These are phyloP conservation scores for Drosophila tani DNA, from an alignment of 1,140 invertebrate species.

Conservation along the genomic window DNA sequence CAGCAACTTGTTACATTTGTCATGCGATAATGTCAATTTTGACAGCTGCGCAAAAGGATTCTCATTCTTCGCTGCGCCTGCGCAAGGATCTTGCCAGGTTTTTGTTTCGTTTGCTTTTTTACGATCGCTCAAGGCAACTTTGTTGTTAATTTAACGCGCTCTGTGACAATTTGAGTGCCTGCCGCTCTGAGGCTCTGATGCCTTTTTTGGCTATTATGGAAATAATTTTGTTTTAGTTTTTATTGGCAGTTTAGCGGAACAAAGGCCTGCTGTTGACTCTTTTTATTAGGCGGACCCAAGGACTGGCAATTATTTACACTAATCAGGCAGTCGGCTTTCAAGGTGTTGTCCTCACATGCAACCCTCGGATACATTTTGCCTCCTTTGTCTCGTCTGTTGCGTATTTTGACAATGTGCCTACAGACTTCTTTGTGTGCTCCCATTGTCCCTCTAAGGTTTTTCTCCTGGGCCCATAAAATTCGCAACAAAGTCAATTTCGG, in stretches of 20 bases:
- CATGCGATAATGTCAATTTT: conserved; percentile 83
- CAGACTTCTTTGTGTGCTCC: conserved; percentile 55
- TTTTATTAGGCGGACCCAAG: conserved; percentile 47
- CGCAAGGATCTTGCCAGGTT: conserved; percentile 21
- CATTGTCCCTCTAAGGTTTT: conserved; percentile 29
- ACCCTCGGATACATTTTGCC: conserved; percentile 43
- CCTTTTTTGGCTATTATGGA: conserved; percentile 57
- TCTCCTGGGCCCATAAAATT: conserved; percentile 73
- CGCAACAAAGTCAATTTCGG: conserved; percentile 78
- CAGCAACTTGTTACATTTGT: conserved; percentile 84
- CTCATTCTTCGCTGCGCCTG: conserved; percentile 29
- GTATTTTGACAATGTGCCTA: conserved; percentile 80
- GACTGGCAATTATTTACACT: conserved; percentile 79
- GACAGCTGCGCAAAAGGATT: conserved; percentile 80
- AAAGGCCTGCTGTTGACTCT: conserved; percentile 63
- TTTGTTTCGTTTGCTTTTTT: conserved; percentile 22
- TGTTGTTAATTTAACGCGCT: conserved; percentile 80
- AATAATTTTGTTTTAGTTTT: conserved; percentile 83
- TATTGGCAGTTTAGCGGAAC: conserved; percentile 81
- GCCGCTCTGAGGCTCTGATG: conserved; percentile 1
- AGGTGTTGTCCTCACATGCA: conserved; percentile 46
- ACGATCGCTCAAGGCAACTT: conserved; percentile 71
- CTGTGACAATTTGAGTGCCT: conserved; percentile 59
- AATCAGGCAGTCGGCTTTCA: conserved; percentile 67
- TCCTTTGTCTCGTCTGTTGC: conserved; percentile 62